Percentiles rank a stretch among this genome's conserved stretches.
Evolutionary conservation across 2,888 invertebrate genomes (phyloP).

Genomic region (Drosophila fungiperda): DNA sequence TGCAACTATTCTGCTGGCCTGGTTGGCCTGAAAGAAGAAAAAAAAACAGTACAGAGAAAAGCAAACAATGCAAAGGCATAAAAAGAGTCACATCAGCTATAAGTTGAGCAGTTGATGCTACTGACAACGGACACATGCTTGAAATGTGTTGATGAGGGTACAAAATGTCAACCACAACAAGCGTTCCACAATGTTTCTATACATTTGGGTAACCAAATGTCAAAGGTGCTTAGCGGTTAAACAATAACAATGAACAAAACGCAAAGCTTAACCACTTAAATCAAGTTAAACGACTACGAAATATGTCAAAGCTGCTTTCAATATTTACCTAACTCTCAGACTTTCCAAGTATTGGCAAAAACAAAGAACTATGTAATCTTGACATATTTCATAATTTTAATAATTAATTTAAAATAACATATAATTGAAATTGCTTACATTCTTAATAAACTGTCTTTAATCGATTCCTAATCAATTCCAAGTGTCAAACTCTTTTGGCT

Average conservation of each 20-base stretch:
- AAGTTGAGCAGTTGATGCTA: constrained; percentile 33
- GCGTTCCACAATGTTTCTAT: neutral
- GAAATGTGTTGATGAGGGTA: constrained; percentile 39
- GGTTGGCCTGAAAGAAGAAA: neutral
- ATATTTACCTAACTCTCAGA: neutral
- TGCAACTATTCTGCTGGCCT: constrained; percentile 26
- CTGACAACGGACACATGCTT: constrained; percentile 42
- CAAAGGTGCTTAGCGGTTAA: neutral
- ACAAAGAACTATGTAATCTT: neutral
- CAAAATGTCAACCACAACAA: constrained; percentile 11
- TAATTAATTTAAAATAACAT: neutral
- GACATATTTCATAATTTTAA: neutral
- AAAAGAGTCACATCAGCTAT: constrained; percentile 1
- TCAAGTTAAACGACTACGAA: neutral
- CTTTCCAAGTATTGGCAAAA: neutral
- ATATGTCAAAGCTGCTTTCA: neutral
- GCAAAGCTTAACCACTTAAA: neutral
- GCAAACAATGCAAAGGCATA: neutral
- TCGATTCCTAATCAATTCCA: neutral
- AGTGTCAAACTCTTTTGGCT: neutral
- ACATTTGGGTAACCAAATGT: neutral
- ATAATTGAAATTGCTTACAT: neutral
- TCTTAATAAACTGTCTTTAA: neutral
- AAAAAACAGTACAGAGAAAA: constrained; percentile 1
- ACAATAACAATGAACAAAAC: neutral